phyloP scores from a whole-genome alignment of 2,113 vertebrate genomes.

The Callocephalon fimbriatum region DNA sequence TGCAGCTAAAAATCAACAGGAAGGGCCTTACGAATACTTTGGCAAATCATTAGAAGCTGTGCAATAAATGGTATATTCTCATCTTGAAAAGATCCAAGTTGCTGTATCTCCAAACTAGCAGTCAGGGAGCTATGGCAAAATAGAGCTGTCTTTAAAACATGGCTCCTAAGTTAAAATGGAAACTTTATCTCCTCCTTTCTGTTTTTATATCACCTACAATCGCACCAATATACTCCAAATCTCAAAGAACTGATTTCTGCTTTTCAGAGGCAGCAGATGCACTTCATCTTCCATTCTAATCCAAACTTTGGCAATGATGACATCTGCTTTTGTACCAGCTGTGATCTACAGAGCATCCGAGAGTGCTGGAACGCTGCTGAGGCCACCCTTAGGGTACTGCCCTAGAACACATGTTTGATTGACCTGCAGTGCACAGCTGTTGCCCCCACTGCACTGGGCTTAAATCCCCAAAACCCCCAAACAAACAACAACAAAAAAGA shows the following conservation, averaged over 20 bases:
- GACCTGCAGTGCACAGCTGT: not conserved
- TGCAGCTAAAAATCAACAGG: not conserved
- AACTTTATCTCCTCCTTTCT: not conserved
- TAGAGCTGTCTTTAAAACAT: not conserved
- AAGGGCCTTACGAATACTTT: not conserved
- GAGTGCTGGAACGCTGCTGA: accelerated
- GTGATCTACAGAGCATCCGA: accelerated
- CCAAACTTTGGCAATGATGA: not conserved
- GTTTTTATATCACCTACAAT: not conserved
- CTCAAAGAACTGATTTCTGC: not conserved
- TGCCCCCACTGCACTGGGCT: not conserved
- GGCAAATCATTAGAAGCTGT: not conserved
- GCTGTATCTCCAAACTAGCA: not conserved
- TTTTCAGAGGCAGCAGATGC: constrained; percentile 17
- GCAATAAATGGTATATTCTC: not conserved
- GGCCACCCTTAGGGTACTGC: not conserved
- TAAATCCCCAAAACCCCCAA: not conserved
- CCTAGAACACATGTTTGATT: accelerated
- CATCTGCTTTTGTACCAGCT: not conserved
- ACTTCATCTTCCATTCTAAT: not conserved
- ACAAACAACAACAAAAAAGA: not conserved
- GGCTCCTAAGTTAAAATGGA: not conserved
- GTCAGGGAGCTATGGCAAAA: not conserved
- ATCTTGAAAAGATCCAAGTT: not conserved
- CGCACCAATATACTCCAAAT: not conserved